Conservation (phyloP, 2,113 vertebrate species). For the Cebidichthys violaceus region DNA sequence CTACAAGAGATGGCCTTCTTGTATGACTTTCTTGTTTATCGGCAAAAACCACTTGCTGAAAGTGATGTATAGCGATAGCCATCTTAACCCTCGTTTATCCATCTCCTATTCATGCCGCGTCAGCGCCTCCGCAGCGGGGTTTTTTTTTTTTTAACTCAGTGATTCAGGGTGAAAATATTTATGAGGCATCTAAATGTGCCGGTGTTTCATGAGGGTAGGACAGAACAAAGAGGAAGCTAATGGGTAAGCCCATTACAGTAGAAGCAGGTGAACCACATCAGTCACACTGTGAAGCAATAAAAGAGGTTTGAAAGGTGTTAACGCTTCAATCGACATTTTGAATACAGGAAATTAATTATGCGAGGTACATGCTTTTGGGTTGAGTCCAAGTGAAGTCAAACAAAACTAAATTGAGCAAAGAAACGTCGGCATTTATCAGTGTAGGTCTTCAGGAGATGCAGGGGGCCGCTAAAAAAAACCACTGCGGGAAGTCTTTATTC, state of each 20-base stretch:
- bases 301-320: slow-evolving; percentile 44
- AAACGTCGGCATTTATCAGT: background rate
- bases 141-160: background rate
- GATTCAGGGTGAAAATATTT: slow-evolving; percentile 14
- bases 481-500: background rate
- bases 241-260: background rate
- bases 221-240: slow-evolving; percentile 7
- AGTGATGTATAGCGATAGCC: slow-evolving; percentile 49
- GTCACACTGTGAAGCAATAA: slow-evolving; percentile 8
- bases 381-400: background rate
- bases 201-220: background rate
- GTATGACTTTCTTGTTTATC: slow-evolving; percentile 57
- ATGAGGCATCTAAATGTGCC: slow-evolving; percentile 1
- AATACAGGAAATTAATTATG: background rate
- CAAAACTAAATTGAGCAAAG: background rate
- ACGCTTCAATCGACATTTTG: slow-evolving; percentile 18
- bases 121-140: background rate
- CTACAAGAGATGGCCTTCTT: slow-evolving; percentile 49
- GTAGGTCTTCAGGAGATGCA: background rate
- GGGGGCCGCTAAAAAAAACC: background rate
- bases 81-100: slow-evolving; percentile 41
- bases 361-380: background rate
- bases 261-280: slow-evolving; percentile 45
- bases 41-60: slow-evolving; percentile 54
- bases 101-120: background rate